A percentile compares a stretch with the other conserved stretches of the same genome.
phyloP scores from a whole-genome alignment of 2,797 vertebrate genomes.

The Coendou prehensilis region DNA sequence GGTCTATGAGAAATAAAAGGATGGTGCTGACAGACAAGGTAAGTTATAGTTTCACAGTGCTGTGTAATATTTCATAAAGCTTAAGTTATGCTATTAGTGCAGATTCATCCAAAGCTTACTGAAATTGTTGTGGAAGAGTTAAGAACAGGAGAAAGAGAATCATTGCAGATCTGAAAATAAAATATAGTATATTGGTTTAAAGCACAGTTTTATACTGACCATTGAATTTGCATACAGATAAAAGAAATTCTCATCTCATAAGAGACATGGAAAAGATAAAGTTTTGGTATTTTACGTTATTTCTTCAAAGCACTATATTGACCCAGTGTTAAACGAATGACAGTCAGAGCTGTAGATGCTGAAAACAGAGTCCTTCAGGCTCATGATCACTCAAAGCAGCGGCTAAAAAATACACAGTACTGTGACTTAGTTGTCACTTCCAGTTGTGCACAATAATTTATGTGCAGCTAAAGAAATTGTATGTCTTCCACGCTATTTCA shows the following conservation, averaged over 20 bases:
- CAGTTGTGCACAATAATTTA: not conserved
- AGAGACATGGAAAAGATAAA: slow-evolving; percentile 15
- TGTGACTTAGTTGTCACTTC: not conserved
- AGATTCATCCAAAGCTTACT: not conserved
- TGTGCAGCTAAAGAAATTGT: not conserved
- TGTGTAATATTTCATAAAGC: slow-evolving; percentile 51
- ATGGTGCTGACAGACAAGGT: slow-evolving; percentile 55
- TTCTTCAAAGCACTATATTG: slow-evolving; percentile 33
- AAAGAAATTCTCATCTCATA: not conserved
- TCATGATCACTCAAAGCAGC: not conserved
- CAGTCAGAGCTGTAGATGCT: not conserved
- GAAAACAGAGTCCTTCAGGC: not conserved
- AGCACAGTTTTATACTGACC: not conserved
- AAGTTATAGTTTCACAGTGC: slow-evolving; percentile 54
- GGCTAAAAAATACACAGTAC: not conserved
- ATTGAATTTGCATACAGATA: not conserved
- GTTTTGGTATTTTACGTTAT: not conserved
- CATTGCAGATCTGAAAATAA: not conserved
- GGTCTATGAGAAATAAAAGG: slow-evolving; percentile 72
- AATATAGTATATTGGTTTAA: not conserved
- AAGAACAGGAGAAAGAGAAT: slow-evolving; percentile 30
- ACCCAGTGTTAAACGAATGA: not conserved
- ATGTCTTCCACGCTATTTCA: not conserved
- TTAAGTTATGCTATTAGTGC: not conserved
- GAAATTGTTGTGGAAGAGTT: not conserved